A percentile compares a stretch with the other conserved stretches of the same genome.
Conservation (phyloP, 2,113 vertebrate species). For the Emydura subglobosa region DNA sequence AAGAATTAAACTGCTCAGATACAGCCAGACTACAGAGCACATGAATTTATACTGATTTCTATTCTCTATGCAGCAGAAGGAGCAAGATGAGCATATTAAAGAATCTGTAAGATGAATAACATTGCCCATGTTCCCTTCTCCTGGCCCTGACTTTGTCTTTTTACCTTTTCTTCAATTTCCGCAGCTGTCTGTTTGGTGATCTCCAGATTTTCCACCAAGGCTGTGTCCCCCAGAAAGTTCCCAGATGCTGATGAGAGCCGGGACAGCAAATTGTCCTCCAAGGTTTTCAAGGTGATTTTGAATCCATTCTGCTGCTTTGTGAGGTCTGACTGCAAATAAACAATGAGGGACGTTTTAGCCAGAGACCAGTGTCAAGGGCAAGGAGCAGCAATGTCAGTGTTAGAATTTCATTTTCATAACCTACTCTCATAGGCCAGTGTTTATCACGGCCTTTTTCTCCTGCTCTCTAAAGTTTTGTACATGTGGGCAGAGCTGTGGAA, state of each 20-base stretch:
- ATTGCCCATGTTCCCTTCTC: neutral
- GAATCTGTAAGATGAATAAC: neutral
- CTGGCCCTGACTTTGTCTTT: neutral
- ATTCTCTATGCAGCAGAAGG: neutral
- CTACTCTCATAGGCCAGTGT: rapidly evolving
- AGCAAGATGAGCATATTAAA: neutral
- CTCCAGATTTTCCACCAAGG: conserved; percentile 93
- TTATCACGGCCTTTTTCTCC: neutral
- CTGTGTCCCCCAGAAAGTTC: conserved; percentile 92
- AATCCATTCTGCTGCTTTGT: conserved; percentile 96
- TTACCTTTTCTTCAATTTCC: conserved; percentile 92
- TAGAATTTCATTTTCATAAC: neutral
- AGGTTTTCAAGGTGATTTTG: conserved; percentile 94
- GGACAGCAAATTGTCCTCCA: conserved; percentile 94
- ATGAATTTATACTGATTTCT: neutral
- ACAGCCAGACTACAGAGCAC: neutral
- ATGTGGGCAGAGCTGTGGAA: neutral
- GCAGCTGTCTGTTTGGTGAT: conserved; percentile 91
- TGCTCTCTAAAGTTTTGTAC: neutral
- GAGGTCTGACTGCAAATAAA: conserved; percentile 87
- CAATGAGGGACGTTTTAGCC: neutral
- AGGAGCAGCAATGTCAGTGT: neutral
- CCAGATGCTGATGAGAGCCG: conserved; percentile 93
- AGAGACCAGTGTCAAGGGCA: rapidly evolving
- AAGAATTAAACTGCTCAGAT: conserved; percentile 38